phyloP scores from a whole-genome alignment of 2,888 invertebrate species.

The Isoperla grammatica region DNA sequence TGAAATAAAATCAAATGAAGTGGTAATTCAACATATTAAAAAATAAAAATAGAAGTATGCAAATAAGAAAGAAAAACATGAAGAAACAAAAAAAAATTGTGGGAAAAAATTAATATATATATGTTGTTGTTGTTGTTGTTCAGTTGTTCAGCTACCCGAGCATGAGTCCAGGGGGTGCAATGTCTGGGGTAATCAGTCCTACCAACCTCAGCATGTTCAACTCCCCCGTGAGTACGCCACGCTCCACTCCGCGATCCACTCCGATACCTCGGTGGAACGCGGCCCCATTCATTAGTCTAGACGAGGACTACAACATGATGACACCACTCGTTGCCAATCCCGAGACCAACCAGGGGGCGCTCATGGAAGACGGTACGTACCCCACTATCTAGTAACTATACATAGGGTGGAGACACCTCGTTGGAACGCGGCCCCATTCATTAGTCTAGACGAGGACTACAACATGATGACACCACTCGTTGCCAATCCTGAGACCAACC shows the following conservation, averaged over 20 bases:
- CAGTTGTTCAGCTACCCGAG: constrained; percentile 92
- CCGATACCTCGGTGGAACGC: constrained; percentile 73
- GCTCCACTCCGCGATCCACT: constrained; percentile 58
- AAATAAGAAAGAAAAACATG: no score
- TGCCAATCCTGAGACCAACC: constrained; percentile 7
- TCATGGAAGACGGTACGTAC: constrained; percentile 71
- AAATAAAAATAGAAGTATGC: no score
- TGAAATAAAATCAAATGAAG: no score
- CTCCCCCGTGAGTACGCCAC: constrained; percentile 66
- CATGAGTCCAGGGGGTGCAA: constrained; percentile 69
- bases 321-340: constrained; percentile 62
- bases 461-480: constrained; percentile 76
- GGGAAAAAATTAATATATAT: no score
- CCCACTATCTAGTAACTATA: constrained; percentile 12
- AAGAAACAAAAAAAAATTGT: no score
- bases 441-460: constrained; percentile 90
- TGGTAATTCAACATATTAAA: no score
- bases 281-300: constrained; percentile 77
- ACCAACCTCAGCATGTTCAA: constrained; percentile 78
- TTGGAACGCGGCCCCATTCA: constrained; percentile 83
- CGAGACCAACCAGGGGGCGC: constrained; percentile 62
- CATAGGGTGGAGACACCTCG: constrained; percentile 47
- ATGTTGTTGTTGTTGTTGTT: no score
- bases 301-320: constrained; percentile 94
- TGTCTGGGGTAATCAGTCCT: constrained; percentile 79